Percentiles rank a stretch among this genome's conserved stretches.
Conservation (phyloP, 2,113 vertebrate genomes). For the Bubalus kerabau region DNA sequence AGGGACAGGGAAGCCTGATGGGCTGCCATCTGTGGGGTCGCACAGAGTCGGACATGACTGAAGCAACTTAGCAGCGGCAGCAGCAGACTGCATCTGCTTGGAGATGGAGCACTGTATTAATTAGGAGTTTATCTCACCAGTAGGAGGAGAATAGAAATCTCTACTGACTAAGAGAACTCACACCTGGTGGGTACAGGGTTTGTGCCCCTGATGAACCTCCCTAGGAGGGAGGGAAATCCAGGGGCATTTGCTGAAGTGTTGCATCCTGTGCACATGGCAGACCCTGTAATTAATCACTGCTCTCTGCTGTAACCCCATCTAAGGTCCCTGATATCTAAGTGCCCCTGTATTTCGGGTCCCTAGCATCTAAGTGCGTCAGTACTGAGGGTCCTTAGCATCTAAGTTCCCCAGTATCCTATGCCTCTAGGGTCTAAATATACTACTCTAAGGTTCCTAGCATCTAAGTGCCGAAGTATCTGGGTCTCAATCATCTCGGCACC, state of each 20-base stretch:
- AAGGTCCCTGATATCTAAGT: background rate
- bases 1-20: too few species aligned
- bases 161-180: background rate
- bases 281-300: background rate
- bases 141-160: background rate
- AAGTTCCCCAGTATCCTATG: background rate
- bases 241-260: background rate
- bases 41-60: too few species aligned
- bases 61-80: too few species aligned
- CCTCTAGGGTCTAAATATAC: background rate
- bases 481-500: background rate
- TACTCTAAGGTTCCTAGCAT: background rate
- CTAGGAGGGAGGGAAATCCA: background rate
- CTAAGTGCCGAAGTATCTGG: background rate
- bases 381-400: background rate
- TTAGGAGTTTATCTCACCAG: background rate
- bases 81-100: background rate
- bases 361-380: background rate
- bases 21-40: too few species aligned
- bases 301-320: background rate
- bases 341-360: background rate
- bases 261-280: rapidly evolving
- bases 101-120: background rate
- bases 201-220: background rate
- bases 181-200: background rate